Base-by-base conservation (phyloP, 2,888 invertebrate species). In the Megalurothrips usitatus region DNA sequence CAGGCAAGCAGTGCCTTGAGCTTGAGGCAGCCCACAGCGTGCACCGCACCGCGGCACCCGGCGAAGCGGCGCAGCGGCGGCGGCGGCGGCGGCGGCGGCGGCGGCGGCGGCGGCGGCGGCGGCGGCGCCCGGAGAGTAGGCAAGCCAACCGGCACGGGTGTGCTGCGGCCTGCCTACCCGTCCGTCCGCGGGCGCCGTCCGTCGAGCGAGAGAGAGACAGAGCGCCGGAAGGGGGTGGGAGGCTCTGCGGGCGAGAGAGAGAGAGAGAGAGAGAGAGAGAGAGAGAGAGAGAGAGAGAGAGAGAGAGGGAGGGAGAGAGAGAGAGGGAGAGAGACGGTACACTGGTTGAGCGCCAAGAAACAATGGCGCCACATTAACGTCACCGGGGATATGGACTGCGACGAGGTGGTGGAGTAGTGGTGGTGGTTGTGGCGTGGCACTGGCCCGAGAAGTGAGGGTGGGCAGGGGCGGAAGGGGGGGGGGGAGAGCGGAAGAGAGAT, bases 261-360 rank as follows among this genome's bases (percentile, higher is more conserved):
- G 52, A 52, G 6, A 17, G 52, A 52, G 19, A 1, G 52, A 10
- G 49, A 14, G 49, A 49, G 49, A 49, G 49, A 14, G 49, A 14
- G 49, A 49, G 49, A 49, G 49, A 49, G 49, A 14, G 52, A 17
- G 58, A 0, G 19, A n/a, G 58, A 58, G 17, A 0, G 58, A 17
- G n/a, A 11, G 58, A 75, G 23, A 1, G 68, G 1, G 68, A 1
- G 68, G 68, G 68, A 26, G 68, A 58, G 17, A 12, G 58, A 58
- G 58, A 14, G 58, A 19, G 58, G 14, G 58, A 58, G 34, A 58
- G 58, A 14, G 58, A 17, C 14, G 26, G 68, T 68, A 68, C 34
- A 43, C 68, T 75, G 68, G 68, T 75, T 75, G 68, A 75, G 68
- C 68, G 68, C 68, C 68, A 75, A 75, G 68, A 75, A 75, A 75